Conservation (phyloP, 2,113 vertebrate genomes). For the Salvelinus namaycush region DNA sequence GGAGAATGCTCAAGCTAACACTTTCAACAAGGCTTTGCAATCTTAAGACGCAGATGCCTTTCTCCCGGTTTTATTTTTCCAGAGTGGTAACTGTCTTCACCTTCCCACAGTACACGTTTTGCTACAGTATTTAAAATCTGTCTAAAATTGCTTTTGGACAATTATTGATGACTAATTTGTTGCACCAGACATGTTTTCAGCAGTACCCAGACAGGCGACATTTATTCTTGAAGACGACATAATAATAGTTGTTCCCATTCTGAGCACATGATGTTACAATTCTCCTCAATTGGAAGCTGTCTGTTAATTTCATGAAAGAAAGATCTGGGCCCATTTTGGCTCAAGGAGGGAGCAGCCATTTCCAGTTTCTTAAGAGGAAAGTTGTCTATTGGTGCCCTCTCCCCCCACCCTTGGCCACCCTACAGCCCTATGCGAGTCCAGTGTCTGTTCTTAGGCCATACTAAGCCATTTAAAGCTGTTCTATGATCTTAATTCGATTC, state of each 20-base stretch:
- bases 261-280: not conserved
- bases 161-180: not conserved
- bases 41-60: conserved; percentile 54
- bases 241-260: not conserved
- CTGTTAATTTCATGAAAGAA: conserved; percentile 18
- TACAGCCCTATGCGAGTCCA: conserved; percentile 33
- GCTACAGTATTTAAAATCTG: conserved; percentile 13
- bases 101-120: conserved; percentile 44
- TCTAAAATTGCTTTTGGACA: conserved; percentile 33
- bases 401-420: conserved; percentile 36
- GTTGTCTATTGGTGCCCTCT: conserved; percentile 34
- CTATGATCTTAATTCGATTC: conserved; percentile 65
- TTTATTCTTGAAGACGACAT: not conserved
- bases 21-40: conserved; percentile 53
- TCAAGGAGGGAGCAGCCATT: conserved; percentile 56
- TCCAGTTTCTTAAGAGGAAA: conserved; percentile 51
- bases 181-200: not conserved
- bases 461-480: conserved; percentile 61
- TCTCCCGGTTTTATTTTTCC: conserved; percentile 22
- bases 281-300: not conserved
- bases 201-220: not conserved
- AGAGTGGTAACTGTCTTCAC: conserved; percentile 33
- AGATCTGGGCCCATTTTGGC: conserved; percentile 53
- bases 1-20: conserved; percentile 59
- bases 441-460: conserved; percentile 55